A percentile compares a stretch with the other conserved stretches of the same genome.
Evolutionary conservation across 2,888 invertebrate genomes (phyloP).

Genomic region (Mermis nigrescens): DNA sequence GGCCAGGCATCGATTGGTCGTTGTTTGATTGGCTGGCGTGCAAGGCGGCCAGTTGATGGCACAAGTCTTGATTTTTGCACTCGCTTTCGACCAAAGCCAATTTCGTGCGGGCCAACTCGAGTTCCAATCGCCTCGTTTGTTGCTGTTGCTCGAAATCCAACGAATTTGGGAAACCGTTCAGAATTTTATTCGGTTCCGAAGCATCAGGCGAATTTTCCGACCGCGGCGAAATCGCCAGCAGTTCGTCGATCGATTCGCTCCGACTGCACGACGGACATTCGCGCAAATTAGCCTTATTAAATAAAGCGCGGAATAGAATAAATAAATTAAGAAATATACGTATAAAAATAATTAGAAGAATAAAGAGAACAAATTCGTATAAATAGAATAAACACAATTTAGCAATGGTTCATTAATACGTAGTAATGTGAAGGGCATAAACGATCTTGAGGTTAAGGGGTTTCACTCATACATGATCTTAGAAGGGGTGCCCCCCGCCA

Average conservation of each 20-base stretch:
- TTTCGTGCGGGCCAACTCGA: slow-evolving; percentile 88
- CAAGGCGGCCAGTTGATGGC: slow-evolving; percentile 56
- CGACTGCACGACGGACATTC: neutral
- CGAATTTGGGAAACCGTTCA: slow-evolving; percentile 31
- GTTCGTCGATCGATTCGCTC: neutral
- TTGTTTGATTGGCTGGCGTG: neutral
- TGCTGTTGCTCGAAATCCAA: slow-evolving; percentile 3
- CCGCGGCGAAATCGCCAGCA: neutral
- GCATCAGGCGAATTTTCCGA: neutral
- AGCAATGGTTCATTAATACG: too few relatives aligned
- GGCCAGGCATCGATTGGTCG: neutral
- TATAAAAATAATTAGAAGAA: too few relatives aligned
- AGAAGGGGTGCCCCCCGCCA: too few relatives aligned
- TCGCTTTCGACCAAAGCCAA: slow-evolving; percentile 88
- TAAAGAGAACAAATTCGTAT: too few relatives aligned
- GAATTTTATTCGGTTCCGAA: neutral
- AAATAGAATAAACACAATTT: too few relatives aligned
- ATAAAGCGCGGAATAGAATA: neutral
- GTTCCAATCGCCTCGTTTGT: slow-evolving; percentile 60
- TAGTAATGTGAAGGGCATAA: too few relatives aligned
- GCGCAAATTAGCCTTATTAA: neutral
- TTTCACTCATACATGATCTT: too few relatives aligned
- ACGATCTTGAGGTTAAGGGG: too few relatives aligned
- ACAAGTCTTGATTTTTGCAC: slow-evolving; percentile 80
- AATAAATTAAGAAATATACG: too few relatives aligned